Conservation (phyloP, 2,888 invertebrate genomes). For the Schizaphis graminum region DNA sequence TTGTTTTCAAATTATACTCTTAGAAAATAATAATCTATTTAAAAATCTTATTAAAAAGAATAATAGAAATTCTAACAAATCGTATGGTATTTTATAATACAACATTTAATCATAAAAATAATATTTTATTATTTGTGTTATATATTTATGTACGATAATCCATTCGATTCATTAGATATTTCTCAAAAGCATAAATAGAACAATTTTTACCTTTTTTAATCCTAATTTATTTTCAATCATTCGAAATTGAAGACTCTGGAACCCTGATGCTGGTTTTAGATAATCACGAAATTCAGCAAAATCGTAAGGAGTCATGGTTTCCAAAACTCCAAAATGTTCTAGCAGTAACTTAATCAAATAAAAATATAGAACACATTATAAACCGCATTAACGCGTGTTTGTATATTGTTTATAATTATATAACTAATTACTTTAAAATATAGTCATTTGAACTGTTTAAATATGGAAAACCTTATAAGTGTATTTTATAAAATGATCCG, state of each 20-base stretch:
- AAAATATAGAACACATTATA: conserved; percentile 15
- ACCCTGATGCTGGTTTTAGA: conserved; percentile 95
- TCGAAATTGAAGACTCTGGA: conserved; percentile 97
- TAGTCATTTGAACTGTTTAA: conserved; percentile 6
- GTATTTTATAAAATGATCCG: conserved; percentile 20
- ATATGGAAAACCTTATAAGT: conserved; percentile 9
- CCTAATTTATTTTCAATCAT: conserved; percentile 94
- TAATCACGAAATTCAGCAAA: conserved; percentile 98
- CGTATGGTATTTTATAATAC: background rate
- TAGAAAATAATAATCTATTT: too few relatives aligned
- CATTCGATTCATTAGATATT: background rate
- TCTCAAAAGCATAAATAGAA: background rate
- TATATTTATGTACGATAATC: background rate
- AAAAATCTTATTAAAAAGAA: too few relatives aligned
- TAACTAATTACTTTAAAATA: background rate
- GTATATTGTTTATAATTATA: background rate
- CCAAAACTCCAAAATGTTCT: conserved; percentile 96
- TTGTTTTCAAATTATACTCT: too few relatives aligned
- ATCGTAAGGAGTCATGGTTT: conserved; percentile 99
- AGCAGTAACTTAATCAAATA: conserved; percentile 82
- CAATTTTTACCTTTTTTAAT: conserved; percentile 72
- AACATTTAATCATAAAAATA: background rate
- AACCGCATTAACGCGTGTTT: background rate
- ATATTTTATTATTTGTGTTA: background rate
- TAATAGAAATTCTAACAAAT: background rate